Evolutionary conservation across 1,140 invertebrate species (phyloP), one percentile per base, ranked within the genome.

Genomic region (Aphelenchoides besseyi): DNA sequence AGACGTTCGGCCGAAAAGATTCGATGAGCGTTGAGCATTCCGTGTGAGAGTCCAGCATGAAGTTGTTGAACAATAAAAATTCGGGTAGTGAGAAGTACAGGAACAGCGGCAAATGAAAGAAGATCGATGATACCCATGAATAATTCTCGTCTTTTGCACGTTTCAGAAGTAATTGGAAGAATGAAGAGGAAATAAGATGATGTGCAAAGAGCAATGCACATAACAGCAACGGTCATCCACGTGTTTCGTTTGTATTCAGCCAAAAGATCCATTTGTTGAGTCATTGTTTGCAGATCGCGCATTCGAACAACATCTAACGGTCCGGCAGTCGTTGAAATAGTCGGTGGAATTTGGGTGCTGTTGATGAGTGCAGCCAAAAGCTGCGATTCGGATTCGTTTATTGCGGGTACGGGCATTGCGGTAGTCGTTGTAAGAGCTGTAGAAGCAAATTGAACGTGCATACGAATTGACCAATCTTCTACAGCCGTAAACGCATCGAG

Each of bases 201-300:
- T 5, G 80, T 80, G 8, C 80, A 76, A 16, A 82, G 70, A 9
- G 75, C 72, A 9, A 82, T 70, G 59, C 79, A 82, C 76, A 82
- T 79, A 26, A 74, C 74, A 9, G 82, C 80, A 23, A 82, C 80
- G 1, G 76, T 80, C 76, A 84, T 81, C 80, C 80, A 84, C 18
- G 75, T 71, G 57, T 82, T 82, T 68, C 83, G 75, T 52, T 80
- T 85, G 72, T 82, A 82, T 28, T 74, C 73, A 41, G 35, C 55
- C 18, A 74, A 69, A 2, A 77, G n/a, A 23, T 72, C 73, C 16
- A 77, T 54, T 63, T 74, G 73, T 1, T 33, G 26, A 23, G 36
- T 23, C 12, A 74, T 18, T 16, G 33, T 36, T 1, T 59, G 29
- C 3, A 37, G 53, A 36, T 69, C 73, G 8, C 52, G 54, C 8